Base-by-base conservation (phyloP, 2,797 vertebrate species). In the Xiphorhynchus erythropygius region DNA sequence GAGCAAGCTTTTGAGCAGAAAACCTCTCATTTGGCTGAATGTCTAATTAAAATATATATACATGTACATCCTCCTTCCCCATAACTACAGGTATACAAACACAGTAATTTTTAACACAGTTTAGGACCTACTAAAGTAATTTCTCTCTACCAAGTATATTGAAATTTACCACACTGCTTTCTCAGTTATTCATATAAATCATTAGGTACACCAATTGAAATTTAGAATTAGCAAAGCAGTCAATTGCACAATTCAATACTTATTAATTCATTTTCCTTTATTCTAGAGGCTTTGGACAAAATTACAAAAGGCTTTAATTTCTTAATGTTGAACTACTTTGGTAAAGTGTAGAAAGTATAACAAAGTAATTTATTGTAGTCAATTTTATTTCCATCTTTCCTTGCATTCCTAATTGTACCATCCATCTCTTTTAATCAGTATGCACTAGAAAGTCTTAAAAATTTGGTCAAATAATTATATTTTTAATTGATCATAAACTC, bases 221-320 rank as follows among this genome's bases (percentile, higher is more conserved):
- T 85, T 76, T 8, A 59, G 39, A 94, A 87, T 65, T 63, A 76
- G 47, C 30, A 81, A 84, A 79, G 87, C 41, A 93, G 52, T 11
- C 41, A 84, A 55, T 30, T 76, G 50, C n/a, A 89, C 13, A 73
- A 42, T 81, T 84, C 63, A 47, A 28, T 55, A 69, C 24, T 49
- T 90, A 62, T 30, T 57, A 13, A 76, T 84, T 69, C 0, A 41
- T 73, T 87, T 90, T 49, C 25, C 23, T 89, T 82, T 67, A 9
- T 53, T 84, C 44, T 71, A 79, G 17, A 79, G 27, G n/a, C 23
- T 83, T 69, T 55, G 25, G 33, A 76, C 52, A 84, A 85, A 76
- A 91, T 68, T 18, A 84, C 44, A 94, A 91, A 94, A 89, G 27
- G 22, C 7, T 89, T 56, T 44, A 4, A 49, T 89, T 92, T 94